Conservation (phyloP, 2,888 invertebrate genomes). For the Poecilus cupreus region DNA sequence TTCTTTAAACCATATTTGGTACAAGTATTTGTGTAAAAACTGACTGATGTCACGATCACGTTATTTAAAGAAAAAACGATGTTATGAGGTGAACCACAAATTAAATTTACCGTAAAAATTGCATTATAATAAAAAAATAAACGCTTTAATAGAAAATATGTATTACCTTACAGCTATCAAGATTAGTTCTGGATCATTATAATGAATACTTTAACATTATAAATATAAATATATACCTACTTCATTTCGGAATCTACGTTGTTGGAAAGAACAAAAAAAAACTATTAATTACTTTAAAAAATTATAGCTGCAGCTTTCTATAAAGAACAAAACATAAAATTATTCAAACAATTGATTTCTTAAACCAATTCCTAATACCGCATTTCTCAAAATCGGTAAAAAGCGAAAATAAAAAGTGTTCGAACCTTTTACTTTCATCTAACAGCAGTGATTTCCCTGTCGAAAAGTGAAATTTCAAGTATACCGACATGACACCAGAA, state of each 20-base stretch:
- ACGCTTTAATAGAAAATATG: not conserved
- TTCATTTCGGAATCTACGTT: not conserved
- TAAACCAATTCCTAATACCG: conserved; percentile 25
- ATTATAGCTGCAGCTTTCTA: conserved; percentile 5
- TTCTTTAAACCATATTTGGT: too few relatives aligned
- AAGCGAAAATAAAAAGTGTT: conserved; percentile 16
- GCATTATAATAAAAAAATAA: not conserved
- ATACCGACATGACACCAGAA: not conserved
- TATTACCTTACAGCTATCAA: not conserved
- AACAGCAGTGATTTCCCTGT: conserved; percentile 12
- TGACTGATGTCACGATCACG: too few relatives aligned
- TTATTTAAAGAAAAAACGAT: not conserved
- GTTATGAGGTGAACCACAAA: not conserved
- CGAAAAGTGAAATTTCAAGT: conserved; percentile 45
- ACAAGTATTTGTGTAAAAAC: too few relatives aligned
- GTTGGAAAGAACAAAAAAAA: not conserved
- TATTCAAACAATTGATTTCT: conserved; percentile 36
- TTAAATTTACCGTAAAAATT: conserved; percentile 24
- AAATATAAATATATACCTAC: not conserved
- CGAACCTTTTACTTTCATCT: conserved; percentile 46
- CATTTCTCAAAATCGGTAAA: conserved; percentile 29
- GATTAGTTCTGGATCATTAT: conserved; percentile 19
- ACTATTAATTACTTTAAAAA: not conserved
- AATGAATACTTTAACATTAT: not conserved
- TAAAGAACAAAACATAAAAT: not conserved